A percentile compares a stretch with the other conserved stretches of the same genome.
Evolutionary conservation across 2,797 vertebrate genomes (phyloP).

Genomic region (Phoxinus dragarum): DNA sequence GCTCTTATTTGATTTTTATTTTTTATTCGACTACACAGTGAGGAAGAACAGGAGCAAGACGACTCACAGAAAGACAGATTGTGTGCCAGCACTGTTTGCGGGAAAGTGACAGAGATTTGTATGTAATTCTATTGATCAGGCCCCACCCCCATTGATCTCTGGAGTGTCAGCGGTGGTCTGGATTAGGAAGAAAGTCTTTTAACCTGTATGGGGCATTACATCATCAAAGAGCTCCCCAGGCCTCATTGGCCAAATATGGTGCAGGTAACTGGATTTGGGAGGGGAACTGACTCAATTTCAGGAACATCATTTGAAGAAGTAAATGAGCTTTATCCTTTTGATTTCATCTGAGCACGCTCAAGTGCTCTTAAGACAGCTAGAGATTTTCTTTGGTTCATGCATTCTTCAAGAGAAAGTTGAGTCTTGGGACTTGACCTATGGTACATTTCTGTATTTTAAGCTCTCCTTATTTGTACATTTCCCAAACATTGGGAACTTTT

Average conservation of each 20-base stretch:
- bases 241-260: conserved; percentile 63
- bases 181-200: conserved; percentile 71
- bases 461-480: neutral
- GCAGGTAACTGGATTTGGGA: conserved; percentile 65
- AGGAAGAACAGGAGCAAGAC: conserved; percentile 17
- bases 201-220: conserved; percentile 67
- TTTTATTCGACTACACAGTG: conserved; percentile 17
- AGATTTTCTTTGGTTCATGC: conserved; percentile 39
- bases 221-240: conserved; percentile 64
- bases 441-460: neutral
- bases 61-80: conserved; percentile 61
- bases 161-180: conserved; percentile 63
- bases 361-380: conserved; percentile 49
- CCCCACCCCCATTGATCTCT: conserved; percentile 68
- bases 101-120: conserved; percentile 70
- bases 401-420: neutral
- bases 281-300: conserved; percentile 65
- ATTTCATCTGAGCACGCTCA: conserved; percentile 51
- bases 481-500: neutral
- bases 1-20: conserved; percentile 17
- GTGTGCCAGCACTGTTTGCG: conserved; percentile 62
- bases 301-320: conserved; percentile 64
- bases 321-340: conserved; percentile 66
- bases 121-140: conserved; percentile 72
- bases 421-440: neutral